Evolutionary conservation across 2,797 vertebrate species (phyloP).

Genomic region (Lindbergichthys nudifrons): DNA sequence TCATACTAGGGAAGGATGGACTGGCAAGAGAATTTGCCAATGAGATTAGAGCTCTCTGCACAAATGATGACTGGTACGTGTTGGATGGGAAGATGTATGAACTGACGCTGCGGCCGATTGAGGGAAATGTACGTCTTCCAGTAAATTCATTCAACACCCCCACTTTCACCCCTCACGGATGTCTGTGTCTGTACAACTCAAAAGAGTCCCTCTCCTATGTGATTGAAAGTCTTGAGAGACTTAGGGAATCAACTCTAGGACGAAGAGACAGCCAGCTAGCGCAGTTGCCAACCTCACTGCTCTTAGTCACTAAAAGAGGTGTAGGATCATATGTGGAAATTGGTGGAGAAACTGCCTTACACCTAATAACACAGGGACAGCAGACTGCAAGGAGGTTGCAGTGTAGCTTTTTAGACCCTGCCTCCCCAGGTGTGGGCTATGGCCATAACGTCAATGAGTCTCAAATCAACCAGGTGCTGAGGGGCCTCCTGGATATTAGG

Average conservation of each 20-base stretch:
- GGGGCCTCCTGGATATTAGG: slow-evolving; percentile 90
- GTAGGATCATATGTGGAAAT: slow-evolving; percentile 88
- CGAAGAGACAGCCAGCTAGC: slow-evolving; percentile 87
- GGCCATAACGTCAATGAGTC: slow-evolving; percentile 94
- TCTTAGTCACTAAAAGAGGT: slow-evolving; percentile 93
- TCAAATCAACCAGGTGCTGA: slow-evolving; percentile 94
- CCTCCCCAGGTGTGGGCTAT: slow-evolving; percentile 91
- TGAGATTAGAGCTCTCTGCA: slow-evolving; percentile 96
- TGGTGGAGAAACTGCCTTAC: slow-evolving; percentile 93
- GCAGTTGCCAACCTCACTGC: slow-evolving; percentile 89
- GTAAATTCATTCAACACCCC: slow-evolving; percentile 97
- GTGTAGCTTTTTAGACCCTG: slow-evolving; percentile 93
- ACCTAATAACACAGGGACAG: slow-evolving; percentile 93
- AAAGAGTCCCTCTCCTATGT: slow-evolving; percentile 96
- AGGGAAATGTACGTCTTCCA: slow-evolving; percentile 95
- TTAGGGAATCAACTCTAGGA: slow-evolving; percentile 90
- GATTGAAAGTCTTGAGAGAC: slow-evolving; percentile 95
- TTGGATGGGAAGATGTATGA: slow-evolving; percentile 97
- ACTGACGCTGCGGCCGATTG: slow-evolving; percentile 92
- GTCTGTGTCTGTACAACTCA: slow-evolving; percentile 97
- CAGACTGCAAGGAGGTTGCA: slow-evolving; percentile 93
- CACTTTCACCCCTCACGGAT: slow-evolving; percentile 95
- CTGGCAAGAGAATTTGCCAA: slow-evolving; percentile 95
- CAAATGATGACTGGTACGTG: slow-evolving; percentile 94
- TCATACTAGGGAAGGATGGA: slow-evolving; percentile 96